phyloP scores from a whole-genome alignment of 1,140 invertebrate genomes.

The Drosophila guanche region DNA sequence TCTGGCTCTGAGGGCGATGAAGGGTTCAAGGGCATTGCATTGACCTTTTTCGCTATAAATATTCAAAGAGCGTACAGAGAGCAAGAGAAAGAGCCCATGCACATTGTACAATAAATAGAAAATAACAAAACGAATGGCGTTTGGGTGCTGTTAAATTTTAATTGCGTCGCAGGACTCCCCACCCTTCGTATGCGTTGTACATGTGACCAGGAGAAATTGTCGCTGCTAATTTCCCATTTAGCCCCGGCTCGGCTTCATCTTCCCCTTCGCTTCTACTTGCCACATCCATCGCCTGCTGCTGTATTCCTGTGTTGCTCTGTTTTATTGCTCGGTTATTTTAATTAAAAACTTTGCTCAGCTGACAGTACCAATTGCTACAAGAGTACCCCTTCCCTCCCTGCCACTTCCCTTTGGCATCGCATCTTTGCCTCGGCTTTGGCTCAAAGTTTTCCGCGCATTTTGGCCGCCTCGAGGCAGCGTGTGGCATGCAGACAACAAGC shows the following conservation, averaged over 20 bases:
- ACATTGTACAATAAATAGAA: constrained; percentile 19
- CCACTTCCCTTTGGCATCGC: constrained; percentile 10
- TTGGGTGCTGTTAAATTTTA: constrained; percentile 66
- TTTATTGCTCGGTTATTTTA: constrained; percentile 81
- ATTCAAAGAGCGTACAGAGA: constrained; percentile 33
- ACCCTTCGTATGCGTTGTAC: constrained; percentile 51
- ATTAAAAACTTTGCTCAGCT: constrained; percentile 75
- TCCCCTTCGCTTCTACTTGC: too few relatives aligned
- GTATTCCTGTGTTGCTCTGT: constrained; percentile 52
- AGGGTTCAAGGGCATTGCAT: constrained; percentile 60
- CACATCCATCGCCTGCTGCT: background rate
- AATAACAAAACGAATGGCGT: constrained; percentile 38
- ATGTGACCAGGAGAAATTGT: constrained; percentile 49
- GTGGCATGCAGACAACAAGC: constrained; percentile 60
- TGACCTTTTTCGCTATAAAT: constrained; percentile 61
- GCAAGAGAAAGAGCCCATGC: background rate
- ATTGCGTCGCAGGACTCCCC: constrained; percentile 53
- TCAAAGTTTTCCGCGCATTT: constrained; percentile 59
- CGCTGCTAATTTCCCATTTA: constrained; percentile 62
- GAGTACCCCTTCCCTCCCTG: background rate
- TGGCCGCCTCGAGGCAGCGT: constrained; percentile 42
- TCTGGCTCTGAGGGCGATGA: constrained; percentile 4
- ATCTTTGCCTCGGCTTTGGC: constrained; percentile 8
- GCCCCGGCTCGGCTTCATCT: constrained; percentile 1
- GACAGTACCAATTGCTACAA: constrained; percentile 64